Evolutionary conservation across 2,888 invertebrate species (phyloP).

Genomic region (Drosophila subsilvestris): DNA sequence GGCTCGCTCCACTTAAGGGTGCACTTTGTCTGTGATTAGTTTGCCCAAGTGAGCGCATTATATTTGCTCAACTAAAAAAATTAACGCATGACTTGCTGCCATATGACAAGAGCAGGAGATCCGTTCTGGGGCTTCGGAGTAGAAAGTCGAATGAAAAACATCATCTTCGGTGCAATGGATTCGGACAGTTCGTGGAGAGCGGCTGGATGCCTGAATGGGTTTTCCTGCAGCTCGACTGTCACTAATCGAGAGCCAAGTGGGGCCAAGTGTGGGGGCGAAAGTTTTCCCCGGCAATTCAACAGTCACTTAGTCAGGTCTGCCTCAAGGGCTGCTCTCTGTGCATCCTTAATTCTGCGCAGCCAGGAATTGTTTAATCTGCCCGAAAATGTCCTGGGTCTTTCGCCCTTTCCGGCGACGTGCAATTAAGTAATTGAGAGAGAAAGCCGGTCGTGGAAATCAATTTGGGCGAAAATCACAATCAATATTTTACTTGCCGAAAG

Average conservation of each 20-base stretch:
- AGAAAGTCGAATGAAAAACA: slow-evolving; percentile 24
- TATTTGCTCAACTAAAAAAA: slow-evolving; percentile 36
- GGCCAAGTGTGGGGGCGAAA: neutral
- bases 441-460: slow-evolving; percentile 24
- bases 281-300: slow-evolving; percentile 12
- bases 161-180: slow-evolving; percentile 26
- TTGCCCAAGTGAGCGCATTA: slow-evolving; percentile 26
- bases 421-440: slow-evolving; percentile 71
- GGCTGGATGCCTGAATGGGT: slow-evolving; percentile 13
- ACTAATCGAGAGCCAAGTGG: slow-evolving; percentile 31
- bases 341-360: slow-evolving; percentile 41
- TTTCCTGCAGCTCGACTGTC: slow-evolving; percentile 38
- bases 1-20: neutral
- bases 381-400: slow-evolving; percentile 33
- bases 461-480: slow-evolving; percentile 58
- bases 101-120: slow-evolving; percentile 26
- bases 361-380: slow-evolving; percentile 65
- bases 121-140: neutral
- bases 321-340: slow-evolving; percentile 21
- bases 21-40: slow-evolving; percentile 34
- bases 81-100: slow-evolving; percentile 46
- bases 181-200: slow-evolving; percentile 31
- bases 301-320: slow-evolving; percentile 26
- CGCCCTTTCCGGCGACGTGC: slow-evolving; percentile 33
- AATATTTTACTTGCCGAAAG: slow-evolving; percentile 68